phyloP scores from a whole-genome alignment of 2,888 invertebrate genomes.

The Hirtodrosophila histrioides region DNA sequence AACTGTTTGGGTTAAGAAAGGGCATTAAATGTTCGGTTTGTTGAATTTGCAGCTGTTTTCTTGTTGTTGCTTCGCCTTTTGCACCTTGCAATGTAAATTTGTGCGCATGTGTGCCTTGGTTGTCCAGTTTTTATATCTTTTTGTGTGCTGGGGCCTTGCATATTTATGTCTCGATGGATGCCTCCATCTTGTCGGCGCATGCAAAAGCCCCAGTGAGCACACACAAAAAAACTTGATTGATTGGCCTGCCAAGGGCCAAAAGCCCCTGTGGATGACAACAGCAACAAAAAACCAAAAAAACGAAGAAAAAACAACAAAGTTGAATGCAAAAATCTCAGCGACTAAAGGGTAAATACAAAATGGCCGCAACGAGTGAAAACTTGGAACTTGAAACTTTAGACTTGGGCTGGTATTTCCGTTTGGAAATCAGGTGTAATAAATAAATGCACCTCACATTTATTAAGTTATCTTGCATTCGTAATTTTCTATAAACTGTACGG shows the following conservation, averaged over 20 bases:
- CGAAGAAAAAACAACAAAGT: conserved; percentile 13
- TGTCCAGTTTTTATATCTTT: conserved; percentile 33
- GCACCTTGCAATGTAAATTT: conserved; percentile 82
- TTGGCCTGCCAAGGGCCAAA: conserved; percentile 71
- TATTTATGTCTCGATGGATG: conserved; percentile 62
- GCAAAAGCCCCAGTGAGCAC: conserved; percentile 57
- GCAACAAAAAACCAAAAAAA: conserved; percentile 7
- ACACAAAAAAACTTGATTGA: conserved; percentile 81
- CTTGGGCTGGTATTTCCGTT: conserved; percentile 40
- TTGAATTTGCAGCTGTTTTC: background rate
- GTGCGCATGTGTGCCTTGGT: conserved; percentile 32
- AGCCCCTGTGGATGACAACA: conserved; percentile 39
- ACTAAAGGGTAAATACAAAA: conserved; percentile 42
- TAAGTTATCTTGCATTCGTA: conserved; percentile 35
- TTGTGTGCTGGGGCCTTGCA: conserved; percentile 54
- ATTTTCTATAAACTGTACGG: conserved; percentile 34
- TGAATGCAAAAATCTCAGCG: conserved; percentile 64
- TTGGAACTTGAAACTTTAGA: conserved; percentile 3
- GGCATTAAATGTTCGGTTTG: conserved; percentile 26
- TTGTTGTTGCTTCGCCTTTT: conserved; percentile 18
- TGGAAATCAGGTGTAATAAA: conserved; percentile 12
- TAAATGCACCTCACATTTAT: conserved; percentile 25
- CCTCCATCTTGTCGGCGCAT: conserved; percentile 75
- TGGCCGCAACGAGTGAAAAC: conserved; percentile 38
- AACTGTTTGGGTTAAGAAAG: conserved; percentile 19